Evolutionary conservation across 2,113 vertebrate genomes (phyloP), one percentile per base, ranked within the genome.

Genomic region (Stercorarius parasiticus): DNA sequence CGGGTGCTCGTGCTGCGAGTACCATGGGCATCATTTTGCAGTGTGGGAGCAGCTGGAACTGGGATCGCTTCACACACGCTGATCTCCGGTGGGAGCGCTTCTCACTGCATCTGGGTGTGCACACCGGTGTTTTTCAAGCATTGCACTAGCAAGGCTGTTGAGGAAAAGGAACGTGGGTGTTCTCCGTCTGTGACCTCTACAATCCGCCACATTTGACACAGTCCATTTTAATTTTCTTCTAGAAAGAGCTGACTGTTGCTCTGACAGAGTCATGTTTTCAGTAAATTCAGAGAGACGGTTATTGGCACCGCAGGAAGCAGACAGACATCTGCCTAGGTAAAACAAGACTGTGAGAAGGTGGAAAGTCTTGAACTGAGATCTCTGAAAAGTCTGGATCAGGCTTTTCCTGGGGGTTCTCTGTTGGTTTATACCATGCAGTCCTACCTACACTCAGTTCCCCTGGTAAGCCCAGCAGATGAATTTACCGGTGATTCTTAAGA

Each of bases 51-150:
- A 45, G 40, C 80, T 22, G 81, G 80, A 36, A 45, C 16, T 1
- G 22, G 19, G 64, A 8, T 5, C 2, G 0, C 45, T 74, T 40
- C 7, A 5, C 26, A 15, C 20, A 2, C 0, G 0, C 19, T 15
- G 15, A 6, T 15, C 50, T 22, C 52, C 4, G 38, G 58, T 47
- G 52, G n/a, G 43, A 52, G 53, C 30, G 43, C 25, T 72, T 5
- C 47, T 72, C 1, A 0, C 20, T 10, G 38, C 55, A 15, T 64
- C n/a, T 25, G 69, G 20, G 4, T 1, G 0, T 29, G 72, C 34
- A 27, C 56, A 10, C 0, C 0, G 21, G 43, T 16, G 0, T 36
- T 47, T 53, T 29, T 45, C 49, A 23, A 56, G 65, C 42, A 1
- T 23, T 40, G 53, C 59, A 15, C 7, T 1, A 26, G 34, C 80